Evolutionary conservation across 2,113 vertebrate genomes (phyloP).

Genomic region (Lipotes vexillifer): DNA sequence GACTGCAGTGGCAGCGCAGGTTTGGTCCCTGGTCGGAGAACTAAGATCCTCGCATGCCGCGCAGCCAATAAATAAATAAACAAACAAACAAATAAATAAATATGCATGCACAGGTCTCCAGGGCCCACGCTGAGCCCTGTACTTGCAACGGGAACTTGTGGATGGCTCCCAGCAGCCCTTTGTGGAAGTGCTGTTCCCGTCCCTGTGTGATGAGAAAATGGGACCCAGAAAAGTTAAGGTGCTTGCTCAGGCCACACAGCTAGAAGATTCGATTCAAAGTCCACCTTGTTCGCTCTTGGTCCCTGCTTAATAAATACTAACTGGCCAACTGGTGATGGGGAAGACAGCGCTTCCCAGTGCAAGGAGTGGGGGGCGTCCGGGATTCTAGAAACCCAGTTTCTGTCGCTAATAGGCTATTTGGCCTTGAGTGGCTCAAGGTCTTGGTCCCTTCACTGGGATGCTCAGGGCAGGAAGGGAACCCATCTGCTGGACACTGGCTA

Average conservation of each 20-base stretch:
- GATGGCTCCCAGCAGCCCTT: too few relatives aligned
- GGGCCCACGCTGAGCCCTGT: neutral
- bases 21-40: neutral
- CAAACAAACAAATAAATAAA: too few relatives aligned
- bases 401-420: neutral
- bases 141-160: neutral
- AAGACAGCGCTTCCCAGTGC: neutral
- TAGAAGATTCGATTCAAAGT: neutral
- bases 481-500: fast-evolving
- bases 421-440: neutral
- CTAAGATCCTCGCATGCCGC: neutral
- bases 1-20: neutral
- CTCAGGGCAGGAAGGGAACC: neutral
- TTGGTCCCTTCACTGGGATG: neutral
- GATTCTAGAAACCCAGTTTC: neutral
- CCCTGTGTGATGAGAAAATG: neutral
- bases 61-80: neutral
- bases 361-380: fast-evolving
- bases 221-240: neutral
- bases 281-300: neutral
- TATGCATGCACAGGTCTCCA: fast-evolving
- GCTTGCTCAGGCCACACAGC: neutral
- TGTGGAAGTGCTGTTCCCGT: neutral
- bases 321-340: neutral
- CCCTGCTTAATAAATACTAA: fast-evolving